Evolutionary conservation across 2,888 invertebrate species (phyloP).

Genomic region (Calliphora vomitoria): DNA sequence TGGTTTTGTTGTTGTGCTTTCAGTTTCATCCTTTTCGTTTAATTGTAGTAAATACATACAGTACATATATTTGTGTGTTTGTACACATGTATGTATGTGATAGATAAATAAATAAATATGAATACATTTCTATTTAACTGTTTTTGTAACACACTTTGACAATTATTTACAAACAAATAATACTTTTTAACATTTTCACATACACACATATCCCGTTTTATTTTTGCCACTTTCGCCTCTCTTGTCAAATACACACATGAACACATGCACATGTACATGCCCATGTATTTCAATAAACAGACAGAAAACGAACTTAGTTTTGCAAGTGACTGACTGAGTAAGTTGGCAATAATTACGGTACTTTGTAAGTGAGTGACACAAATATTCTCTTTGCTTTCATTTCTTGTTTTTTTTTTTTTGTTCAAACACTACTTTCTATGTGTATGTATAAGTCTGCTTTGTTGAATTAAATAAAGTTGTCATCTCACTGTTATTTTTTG

Average conservation of each 20-base stretch:
- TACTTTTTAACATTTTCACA: conserved; percentile 20
- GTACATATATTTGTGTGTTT: not conserved
- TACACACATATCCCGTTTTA: not conserved
- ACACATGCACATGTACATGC: not conserved
- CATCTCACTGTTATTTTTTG: conserved; percentile 38
- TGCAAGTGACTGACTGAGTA: conserved; percentile 32
- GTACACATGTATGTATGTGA: not conserved
- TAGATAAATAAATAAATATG: conserved; percentile 39
- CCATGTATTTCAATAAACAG: not conserved
- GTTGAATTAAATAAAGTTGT: conserved; percentile 60
- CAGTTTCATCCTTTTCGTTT: conserved; percentile 5
- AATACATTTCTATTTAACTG: conserved; percentile 8
- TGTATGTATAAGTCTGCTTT: not conserved
- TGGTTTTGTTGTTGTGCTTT: conserved; percentile 12
- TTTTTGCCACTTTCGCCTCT: not conserved
- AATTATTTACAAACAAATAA: conserved; percentile 25
- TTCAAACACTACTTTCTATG: not conserved
- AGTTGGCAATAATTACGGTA: conserved; percentile 55
- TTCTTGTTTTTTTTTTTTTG: not conserved
- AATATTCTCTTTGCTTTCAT: conserved; percentile 31
- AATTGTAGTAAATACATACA: not conserved
- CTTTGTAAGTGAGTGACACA: conserved; percentile 44
- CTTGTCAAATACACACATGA: not conserved
- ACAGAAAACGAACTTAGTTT: not conserved
- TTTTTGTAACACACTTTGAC: conserved; percentile 34